These are phyloP conservation scores for Phenganax marumi DNA, from an alignment of 92 coral and sea anemone species.

Conservation along the genomic window DNA sequence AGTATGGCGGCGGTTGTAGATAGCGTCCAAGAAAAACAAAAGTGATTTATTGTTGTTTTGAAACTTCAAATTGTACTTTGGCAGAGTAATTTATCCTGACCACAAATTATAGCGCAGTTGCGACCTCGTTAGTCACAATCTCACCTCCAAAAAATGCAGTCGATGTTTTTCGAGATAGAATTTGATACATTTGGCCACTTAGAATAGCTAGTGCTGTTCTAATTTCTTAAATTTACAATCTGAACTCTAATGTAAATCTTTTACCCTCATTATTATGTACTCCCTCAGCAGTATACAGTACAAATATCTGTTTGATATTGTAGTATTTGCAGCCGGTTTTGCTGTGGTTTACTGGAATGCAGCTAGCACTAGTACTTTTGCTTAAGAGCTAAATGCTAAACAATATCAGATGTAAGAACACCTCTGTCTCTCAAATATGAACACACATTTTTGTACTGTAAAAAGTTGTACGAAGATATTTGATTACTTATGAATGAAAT, in stretches of 20 bases:
- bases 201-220: slow-evolving; percentile 5
- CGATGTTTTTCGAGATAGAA: too few relatives aligned
- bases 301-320: too few relatives aligned
- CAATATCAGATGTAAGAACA: neutral
- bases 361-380: too few relatives aligned
- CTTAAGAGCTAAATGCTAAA: neutral
- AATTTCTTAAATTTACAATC: neutral
- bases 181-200: slow-evolving; percentile 10
- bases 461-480: neutral
- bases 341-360: too few relatives aligned
- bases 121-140: too few relatives aligned
- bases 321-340: too few relatives aligned
- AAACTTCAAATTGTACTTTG: slow-evolving; percentile 9
- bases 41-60: slow-evolving; percentile 14
- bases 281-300: too few relatives aligned
- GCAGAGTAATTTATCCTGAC: neutral
- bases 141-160: too few relatives aligned
- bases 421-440: neutral
- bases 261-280: too few relatives aligned
- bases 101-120: neutral
- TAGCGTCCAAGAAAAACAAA: neutral
- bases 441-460: neutral
- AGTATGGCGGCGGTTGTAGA: neutral
- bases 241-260: too few relatives aligned
- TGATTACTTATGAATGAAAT: neutral